Evolutionary conservation across 2,888 invertebrate genomes (phyloP).

Genomic region (Papilio elwesi): DNA sequence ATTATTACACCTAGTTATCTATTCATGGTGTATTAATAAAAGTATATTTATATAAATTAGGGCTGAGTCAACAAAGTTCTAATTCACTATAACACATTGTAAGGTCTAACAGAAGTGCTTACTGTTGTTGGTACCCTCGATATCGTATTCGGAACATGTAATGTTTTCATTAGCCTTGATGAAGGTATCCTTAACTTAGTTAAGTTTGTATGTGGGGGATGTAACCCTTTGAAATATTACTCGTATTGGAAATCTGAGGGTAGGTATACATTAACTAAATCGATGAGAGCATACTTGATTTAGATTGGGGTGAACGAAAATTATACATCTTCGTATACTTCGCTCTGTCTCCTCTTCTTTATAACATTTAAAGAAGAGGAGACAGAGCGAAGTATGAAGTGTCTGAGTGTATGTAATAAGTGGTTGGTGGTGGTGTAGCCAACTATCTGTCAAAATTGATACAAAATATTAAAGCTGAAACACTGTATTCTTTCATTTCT

Average conservation of each 20-base stretch:
- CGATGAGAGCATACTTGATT: slow-evolving; percentile 4
- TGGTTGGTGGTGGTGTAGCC: no score
- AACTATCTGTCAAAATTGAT: no score
- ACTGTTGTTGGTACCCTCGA: slow-evolving; percentile 7
- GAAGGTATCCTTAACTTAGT: slow-evolving; percentile 61
- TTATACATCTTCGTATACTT: background rate
- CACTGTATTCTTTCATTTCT: no score
- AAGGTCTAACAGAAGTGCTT: background rate
- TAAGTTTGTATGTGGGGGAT: slow-evolving; percentile 48
- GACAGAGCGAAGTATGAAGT: no score
- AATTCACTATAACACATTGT: background rate
- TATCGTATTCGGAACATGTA: slow-evolving; percentile 61
- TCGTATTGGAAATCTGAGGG: slow-evolving; percentile 33
- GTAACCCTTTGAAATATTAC: slow-evolving; percentile 50
- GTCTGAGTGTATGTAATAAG: no score
- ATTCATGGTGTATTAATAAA: slow-evolving; percentile 1
- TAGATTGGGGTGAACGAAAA: no score
- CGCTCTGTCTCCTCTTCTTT: background rate
- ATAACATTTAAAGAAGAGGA: no score
- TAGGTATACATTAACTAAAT: background rate
- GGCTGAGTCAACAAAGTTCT: slow-evolving; percentile 6
- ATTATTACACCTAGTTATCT: background rate
- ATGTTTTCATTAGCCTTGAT: slow-evolving; percentile 64
- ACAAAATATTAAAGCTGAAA: no score
- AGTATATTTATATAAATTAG: slow-evolving; percentile 7